Conservation (phyloP, 2,888 invertebrate genomes). For the Eurois occulta region DNA sequence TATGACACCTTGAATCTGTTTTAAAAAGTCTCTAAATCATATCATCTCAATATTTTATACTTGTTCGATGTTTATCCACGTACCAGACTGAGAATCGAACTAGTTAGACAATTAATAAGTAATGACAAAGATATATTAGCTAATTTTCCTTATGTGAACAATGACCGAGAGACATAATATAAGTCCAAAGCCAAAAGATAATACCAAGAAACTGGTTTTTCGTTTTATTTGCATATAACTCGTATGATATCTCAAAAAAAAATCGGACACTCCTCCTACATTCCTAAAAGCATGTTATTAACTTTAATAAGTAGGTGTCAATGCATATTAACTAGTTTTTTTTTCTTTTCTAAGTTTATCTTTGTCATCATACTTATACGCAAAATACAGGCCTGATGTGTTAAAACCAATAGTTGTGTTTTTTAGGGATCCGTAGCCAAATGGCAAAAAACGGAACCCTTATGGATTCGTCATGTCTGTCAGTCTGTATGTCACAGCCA, state of each 20-base stretch:
- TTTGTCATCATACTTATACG: not conserved
- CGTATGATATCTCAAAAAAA: conserved; percentile 29
- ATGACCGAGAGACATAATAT: not conserved
- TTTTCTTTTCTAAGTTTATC: not conserved
- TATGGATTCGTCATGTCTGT: too few relatives aligned
- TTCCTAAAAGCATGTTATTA: not conserved
- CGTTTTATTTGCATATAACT: conserved; percentile 32
- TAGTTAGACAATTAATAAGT: not conserved
- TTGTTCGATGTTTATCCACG: not conserved
- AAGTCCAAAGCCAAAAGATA: not conserved
- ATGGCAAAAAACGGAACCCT: too few relatives aligned
- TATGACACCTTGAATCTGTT: not conserved
- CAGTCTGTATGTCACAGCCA: too few relatives aligned
- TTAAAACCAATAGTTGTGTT: not conserved
- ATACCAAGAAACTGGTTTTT: conserved; percentile 33
- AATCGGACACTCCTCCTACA: conserved; percentile 13
- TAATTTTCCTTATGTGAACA: conserved; percentile 23
- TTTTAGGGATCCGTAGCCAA: too few relatives aligned
- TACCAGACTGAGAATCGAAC: not conserved
- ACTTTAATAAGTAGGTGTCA: not conserved
- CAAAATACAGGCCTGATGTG: not conserved
- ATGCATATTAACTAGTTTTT: not conserved
- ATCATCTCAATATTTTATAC: not conserved
- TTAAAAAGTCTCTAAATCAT: not conserved
- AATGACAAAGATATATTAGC: not conserved